Conservation (phyloP, 2,113 vertebrate species). For the Beaufortia kweichowensis region DNA sequence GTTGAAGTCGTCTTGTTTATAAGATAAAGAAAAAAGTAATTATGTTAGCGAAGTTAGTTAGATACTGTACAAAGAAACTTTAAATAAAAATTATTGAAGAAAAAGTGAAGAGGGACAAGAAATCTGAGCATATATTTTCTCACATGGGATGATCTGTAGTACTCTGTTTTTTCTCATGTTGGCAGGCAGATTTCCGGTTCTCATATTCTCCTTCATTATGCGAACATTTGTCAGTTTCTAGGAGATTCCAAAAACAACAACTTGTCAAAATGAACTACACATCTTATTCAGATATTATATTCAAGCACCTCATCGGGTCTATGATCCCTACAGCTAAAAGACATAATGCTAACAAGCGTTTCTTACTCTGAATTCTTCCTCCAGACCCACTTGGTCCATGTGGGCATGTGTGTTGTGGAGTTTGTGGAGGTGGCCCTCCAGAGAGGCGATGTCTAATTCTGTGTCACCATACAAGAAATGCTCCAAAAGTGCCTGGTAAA, state of each 20-base stretch:
- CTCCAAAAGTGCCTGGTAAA: conserved; percentile 98
- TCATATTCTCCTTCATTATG: conserved; percentile 99
- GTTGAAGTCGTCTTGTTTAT: conserved; percentile 91
- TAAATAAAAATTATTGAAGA: neutral
- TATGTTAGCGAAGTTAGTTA: neutral
- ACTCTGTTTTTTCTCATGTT: conserved; percentile 99
- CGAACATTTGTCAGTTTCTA: conserved; percentile 96
- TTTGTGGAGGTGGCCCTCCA: conserved; percentile 92
- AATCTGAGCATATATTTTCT: conserved; percentile 58
- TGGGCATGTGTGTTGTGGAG: conserved; percentile 78
- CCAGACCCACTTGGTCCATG: conserved; percentile 88
- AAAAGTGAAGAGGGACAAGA: neutral
- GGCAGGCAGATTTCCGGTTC: conserved; percentile 91
- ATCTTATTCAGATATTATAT: no score
- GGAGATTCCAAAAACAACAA: conserved; percentile 15
- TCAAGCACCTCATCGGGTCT: no score
- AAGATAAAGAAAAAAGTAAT: conserved; percentile 25
- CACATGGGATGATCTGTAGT: conserved; percentile 98
- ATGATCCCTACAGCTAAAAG: neutral
- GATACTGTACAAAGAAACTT: neutral
- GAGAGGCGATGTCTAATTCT: conserved; percentile 91
- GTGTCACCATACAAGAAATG: conserved; percentile 98
- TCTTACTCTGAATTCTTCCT: conserved; percentile 93
- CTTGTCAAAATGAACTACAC: no score
- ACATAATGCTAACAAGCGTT: neutral